Percentiles rank a stretch among this genome's conserved stretches.
Evolutionary conservation across 2,797 vertebrate genomes (phyloP).

Genomic region (Microctenopoma steveboyesi): DNA sequence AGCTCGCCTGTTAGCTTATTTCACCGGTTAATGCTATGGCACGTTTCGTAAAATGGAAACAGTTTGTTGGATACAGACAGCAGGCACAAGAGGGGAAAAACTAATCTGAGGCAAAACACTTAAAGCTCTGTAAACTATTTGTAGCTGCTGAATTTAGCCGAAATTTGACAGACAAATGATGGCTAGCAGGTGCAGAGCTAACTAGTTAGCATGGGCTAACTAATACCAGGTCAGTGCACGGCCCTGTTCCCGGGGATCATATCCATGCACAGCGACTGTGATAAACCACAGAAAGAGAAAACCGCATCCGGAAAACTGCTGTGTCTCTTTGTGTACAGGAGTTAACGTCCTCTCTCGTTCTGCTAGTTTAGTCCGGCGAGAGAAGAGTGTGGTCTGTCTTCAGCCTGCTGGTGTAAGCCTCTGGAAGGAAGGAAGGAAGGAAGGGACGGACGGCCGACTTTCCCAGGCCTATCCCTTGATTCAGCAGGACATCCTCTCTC

Average conservation of each 20-base stretch:
- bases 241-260: slow-evolving; percentile 77
- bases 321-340: slow-evolving; percentile 71
- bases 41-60: slow-evolving; percentile 77
- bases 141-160: slow-evolving; percentile 23
- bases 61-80: slow-evolving; percentile 35
- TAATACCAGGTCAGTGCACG: slow-evolving; percentile 77
- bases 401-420: slow-evolving; percentile 51
- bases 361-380: slow-evolving; percentile 41
- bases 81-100: slow-evolving; percentile 11
- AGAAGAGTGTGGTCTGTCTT: slow-evolving; percentile 48
- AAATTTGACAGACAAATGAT: slow-evolving; percentile 44
- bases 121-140: slow-evolving; percentile 32
- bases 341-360: slow-evolving; percentile 65
- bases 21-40: slow-evolving; percentile 64
- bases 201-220: slow-evolving; percentile 73
- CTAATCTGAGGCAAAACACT: slow-evolving; percentile 11
- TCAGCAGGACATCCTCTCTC: slow-evolving; percentile 89
- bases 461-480: slow-evolving; percentile 87
- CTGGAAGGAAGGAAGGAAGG: slow-evolving; percentile 49
- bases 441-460: slow-evolving; percentile 83
- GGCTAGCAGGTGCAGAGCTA: slow-evolving; percentile 77
- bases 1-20: slow-evolving; percentile 70
- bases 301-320: slow-evolving; percentile 63
- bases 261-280: slow-evolving; percentile 77
- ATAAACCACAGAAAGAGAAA: slow-evolving; percentile 69